Conservation (phyloP, 2,797 vertebrate species). For the Coilia nasus region DNA sequence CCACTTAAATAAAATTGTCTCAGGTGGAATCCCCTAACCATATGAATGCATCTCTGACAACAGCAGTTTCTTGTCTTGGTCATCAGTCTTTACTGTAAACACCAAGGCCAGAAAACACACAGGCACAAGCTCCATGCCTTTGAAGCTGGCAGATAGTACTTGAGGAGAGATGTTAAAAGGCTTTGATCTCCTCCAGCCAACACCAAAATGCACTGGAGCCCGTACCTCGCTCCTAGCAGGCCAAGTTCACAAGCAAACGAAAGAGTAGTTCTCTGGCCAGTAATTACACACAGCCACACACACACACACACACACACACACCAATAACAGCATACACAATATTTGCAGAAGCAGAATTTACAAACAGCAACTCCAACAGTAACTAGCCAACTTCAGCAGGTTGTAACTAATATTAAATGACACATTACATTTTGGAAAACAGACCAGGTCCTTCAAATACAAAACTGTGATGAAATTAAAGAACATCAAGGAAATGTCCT, state of each 20-base stretch:
- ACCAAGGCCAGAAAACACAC: conserved; percentile 39
- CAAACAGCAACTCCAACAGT: neutral
- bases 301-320: conserved; percentile 17
- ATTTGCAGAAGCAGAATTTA: neutral
- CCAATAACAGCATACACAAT: neutral
- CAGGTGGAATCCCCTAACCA: conserved; percentile 31
- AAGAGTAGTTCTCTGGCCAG: neutral
- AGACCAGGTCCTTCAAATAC: neutral
- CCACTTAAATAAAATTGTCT: neutral
- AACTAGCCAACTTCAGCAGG: neutral
- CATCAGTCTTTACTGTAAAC: neutral
- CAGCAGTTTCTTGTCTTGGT: neutral
- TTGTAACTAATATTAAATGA: neutral
- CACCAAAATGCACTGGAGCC: neutral
- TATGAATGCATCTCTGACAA: conserved; percentile 25
- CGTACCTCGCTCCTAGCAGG: neutral
- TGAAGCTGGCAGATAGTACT: conserved; percentile 49
- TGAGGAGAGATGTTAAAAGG: conserved; percentile 40
- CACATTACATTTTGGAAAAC: neutral
- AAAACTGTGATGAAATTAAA: neutral
- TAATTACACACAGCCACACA: conserved; percentile 1
- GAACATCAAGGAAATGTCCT: neutral
- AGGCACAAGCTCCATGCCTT: conserved; percentile 44
- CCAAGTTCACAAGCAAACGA: conserved; percentile 37
- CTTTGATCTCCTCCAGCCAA: conserved; percentile 52